Percentiles rank a stretch among this genome's conserved stretches.
phyloP scores from a whole-genome alignment of 2,113 vertebrate genomes.

The Chaetorhynchus papuensis region DNA sequence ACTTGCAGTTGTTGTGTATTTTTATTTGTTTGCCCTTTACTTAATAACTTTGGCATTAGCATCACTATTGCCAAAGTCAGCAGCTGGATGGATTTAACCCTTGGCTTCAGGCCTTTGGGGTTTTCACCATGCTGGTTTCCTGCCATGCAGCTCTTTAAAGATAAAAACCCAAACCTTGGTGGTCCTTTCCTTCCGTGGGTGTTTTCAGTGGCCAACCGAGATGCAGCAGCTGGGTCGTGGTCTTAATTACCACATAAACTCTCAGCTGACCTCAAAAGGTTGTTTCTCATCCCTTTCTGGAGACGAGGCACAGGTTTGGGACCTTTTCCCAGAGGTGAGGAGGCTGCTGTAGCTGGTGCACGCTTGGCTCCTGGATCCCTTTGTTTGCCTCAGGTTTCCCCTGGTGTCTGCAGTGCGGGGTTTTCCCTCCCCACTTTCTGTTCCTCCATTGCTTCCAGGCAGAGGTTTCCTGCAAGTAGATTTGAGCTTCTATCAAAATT shows the following conservation, averaged over 20 bases:
- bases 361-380: background rate
- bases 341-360: background rate
- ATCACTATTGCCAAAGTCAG: background rate
- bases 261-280: background rate
- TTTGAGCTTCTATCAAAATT: background rate
- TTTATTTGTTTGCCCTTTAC: background rate
- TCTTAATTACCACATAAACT: background rate
- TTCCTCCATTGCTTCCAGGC: background rate
- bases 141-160: background rate
- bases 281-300: background rate
- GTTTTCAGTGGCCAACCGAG: background rate
- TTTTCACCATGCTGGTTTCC: background rate
- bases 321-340: background rate
- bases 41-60: background rate
- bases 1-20: background rate
- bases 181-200: background rate
- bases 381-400: background rate
- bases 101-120: background rate
- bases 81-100: background rate
- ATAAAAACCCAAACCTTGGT: background rate
- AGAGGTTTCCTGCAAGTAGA: background rate
- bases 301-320: background rate
- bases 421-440: background rate
- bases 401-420: background rate
- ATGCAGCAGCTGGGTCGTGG: background rate